A percentile compares a stretch with the other conserved stretches of the same genome.
Conservation (phyloP, 2,888 invertebrate species). For the Kryphioiulus occultus region DNA sequence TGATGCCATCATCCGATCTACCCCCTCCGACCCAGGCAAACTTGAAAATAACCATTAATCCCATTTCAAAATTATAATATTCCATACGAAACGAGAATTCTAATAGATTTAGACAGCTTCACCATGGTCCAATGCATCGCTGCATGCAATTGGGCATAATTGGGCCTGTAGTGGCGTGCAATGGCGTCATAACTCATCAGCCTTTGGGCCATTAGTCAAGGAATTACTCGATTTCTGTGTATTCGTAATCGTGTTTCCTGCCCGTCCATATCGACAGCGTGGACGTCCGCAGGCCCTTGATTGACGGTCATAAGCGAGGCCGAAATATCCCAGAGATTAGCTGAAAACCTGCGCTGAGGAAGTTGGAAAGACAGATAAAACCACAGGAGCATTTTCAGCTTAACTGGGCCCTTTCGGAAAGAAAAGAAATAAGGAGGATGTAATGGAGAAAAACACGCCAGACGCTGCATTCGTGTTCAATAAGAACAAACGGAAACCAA, state of each 20-base stretch:
- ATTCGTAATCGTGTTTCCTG: slow-evolving; percentile 23
- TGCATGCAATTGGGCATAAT: neutral
- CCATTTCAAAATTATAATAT: no score
- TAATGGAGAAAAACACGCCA: slow-evolving; percentile 21
- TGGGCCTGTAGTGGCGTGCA: no score
- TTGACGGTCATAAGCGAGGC: slow-evolving; percentile 6
- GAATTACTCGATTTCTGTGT: slow-evolving; percentile 6
- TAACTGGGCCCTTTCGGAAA: neutral
- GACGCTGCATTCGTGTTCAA: slow-evolving; percentile 16
- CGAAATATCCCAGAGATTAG: neutral
- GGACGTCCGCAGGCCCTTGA: neutral
- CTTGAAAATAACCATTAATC: no score
- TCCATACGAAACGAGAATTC: no score
- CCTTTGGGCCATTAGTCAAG: neutral
- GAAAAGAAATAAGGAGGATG: neutral
- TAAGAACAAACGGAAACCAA: slow-evolving; percentile 16
- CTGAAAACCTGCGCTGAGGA: neutral
- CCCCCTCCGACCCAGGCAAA: no score
- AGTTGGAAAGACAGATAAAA: slow-evolving; percentile 9
- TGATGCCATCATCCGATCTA: no score
- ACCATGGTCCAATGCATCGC: no score
- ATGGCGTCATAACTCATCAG: neutral
- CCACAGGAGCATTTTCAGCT: slow-evolving; percentile 17
- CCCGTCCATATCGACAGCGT: neutral
- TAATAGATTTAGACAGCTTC: neutral